Conservation (phyloP, 2,797 vertebrate genomes). For the Sebastes trivittatus region DNA sequence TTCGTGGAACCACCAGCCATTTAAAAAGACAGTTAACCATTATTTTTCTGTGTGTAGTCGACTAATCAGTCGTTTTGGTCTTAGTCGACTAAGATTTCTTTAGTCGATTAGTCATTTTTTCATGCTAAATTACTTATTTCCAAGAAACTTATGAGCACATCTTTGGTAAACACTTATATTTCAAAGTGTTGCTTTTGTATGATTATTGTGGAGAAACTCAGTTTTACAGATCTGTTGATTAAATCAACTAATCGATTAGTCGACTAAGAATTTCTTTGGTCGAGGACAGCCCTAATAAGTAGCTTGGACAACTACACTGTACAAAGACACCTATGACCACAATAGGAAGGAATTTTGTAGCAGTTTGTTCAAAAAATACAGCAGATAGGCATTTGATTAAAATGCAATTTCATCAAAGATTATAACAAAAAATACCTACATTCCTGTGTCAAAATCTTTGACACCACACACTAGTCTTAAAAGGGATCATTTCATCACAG, state of each 20-base stretch:
- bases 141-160: background rate
- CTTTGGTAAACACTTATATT: background rate
- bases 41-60: too few species aligned
- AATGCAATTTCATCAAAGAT: background rate
- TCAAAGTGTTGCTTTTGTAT: background rate
- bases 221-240: background rate
- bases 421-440: background rate
- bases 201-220: background rate
- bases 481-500: slow-evolving; percentile 33
- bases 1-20: too few species aligned
- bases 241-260: too few species aligned
- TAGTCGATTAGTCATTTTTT: background rate
- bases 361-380: background rate
- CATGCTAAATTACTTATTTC: background rate
- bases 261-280: too few species aligned
- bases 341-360: background rate
- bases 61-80: too few species aligned
- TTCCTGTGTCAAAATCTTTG: background rate
- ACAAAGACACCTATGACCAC: background rate
- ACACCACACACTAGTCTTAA: background rate
- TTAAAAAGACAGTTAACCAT: too few species aligned
- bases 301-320: background rate
- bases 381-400: background rate
- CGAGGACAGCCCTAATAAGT: too few species aligned
- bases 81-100: too few species aligned